phyloP scores from a whole-genome alignment of 1,140 invertebrate species.

The Nilaparvata lugens region DNA sequence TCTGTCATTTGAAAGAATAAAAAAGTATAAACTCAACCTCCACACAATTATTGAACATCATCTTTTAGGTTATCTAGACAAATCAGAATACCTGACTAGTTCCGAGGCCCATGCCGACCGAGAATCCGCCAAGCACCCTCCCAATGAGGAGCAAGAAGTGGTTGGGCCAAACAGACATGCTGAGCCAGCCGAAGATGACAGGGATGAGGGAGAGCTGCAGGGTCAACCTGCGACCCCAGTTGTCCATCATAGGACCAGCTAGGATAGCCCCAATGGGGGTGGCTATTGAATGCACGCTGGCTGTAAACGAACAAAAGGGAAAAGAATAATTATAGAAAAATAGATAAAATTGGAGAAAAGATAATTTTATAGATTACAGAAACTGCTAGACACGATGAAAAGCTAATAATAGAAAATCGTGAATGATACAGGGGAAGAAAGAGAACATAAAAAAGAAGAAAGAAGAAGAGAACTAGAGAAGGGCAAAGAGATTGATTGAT shows the following conservation, averaged over 20 bases:
- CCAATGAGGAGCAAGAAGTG: conserved; percentile 50
- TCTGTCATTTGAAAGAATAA: too few relatives aligned
- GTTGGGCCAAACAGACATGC: conserved; percentile 47
- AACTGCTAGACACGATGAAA: background rate
- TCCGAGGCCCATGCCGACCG: conserved; percentile 57
- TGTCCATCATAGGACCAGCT: conserved; percentile 52
- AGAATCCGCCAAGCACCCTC: conserved; percentile 54
- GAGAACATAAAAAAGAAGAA: too few relatives aligned
- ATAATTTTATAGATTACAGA: background rate
- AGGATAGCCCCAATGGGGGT: conserved; percentile 53
- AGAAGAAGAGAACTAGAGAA: too few relatives aligned
- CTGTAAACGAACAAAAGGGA: conserved; percentile 35
- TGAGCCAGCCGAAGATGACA: conserved; percentile 49
- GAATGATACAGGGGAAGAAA: too few relatives aligned
- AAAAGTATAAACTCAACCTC: too few relatives aligned
- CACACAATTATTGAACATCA: too few relatives aligned
- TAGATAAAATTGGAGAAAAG: background rate
- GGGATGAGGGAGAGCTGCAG: conserved; percentile 48
- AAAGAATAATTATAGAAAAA: conserved; percentile 6
- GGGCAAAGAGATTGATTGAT: too few relatives aligned
- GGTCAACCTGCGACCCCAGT: conserved; percentile 46
- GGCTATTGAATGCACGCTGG: conserved; percentile 54
- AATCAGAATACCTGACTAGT: conserved; percentile 46
- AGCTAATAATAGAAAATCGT: background rate
- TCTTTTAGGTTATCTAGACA: too few relatives aligned